Evolutionary conservation across 2,888 invertebrate species (phyloP).

Genomic region (Aspidiotus destructor): DNA sequence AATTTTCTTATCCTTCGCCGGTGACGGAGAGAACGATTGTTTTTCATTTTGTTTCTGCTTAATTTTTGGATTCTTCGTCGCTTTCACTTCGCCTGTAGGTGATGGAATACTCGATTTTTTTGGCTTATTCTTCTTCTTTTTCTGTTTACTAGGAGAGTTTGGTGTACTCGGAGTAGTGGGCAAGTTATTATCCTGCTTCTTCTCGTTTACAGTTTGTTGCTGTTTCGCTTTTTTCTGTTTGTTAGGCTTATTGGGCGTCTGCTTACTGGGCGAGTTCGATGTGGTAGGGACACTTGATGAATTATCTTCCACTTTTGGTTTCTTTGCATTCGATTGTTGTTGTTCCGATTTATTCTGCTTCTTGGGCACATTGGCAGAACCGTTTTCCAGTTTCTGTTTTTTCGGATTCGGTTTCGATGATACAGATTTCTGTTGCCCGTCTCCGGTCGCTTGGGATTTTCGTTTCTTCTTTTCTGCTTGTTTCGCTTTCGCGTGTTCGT

Average conservation of each 20-base stretch:
- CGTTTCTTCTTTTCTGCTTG: not conserved
- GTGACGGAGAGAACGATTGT: not conserved
- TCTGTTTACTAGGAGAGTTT: not conserved
- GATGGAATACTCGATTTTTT: not conserved
- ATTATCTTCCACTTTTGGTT: not conserved
- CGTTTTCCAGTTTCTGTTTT: not conserved
- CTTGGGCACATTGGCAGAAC: not conserved
- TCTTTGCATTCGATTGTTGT: not conserved
- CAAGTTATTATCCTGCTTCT: not conserved
- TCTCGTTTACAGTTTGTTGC: not conserved
- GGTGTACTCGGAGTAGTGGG: not conserved
- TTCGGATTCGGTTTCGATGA: no score
- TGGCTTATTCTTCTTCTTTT: not conserved
- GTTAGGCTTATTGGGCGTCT: no score
- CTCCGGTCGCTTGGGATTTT: not conserved
- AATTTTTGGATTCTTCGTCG: not conserved
- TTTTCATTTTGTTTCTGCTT: not conserved
- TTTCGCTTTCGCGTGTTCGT: slow-evolving; percentile 6
- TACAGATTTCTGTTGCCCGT: no score
- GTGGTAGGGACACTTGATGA: not conserved
- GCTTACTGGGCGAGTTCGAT: no score
- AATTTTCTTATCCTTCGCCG: not conserved
- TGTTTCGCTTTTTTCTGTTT: not conserved
- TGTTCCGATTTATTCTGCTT: not conserved
- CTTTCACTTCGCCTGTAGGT: not conserved